Evolutionary conservation across 2,888 invertebrate species (phyloP), one percentile per base, ranked within the genome.

Genomic region (Lymantria dispar): DNA sequence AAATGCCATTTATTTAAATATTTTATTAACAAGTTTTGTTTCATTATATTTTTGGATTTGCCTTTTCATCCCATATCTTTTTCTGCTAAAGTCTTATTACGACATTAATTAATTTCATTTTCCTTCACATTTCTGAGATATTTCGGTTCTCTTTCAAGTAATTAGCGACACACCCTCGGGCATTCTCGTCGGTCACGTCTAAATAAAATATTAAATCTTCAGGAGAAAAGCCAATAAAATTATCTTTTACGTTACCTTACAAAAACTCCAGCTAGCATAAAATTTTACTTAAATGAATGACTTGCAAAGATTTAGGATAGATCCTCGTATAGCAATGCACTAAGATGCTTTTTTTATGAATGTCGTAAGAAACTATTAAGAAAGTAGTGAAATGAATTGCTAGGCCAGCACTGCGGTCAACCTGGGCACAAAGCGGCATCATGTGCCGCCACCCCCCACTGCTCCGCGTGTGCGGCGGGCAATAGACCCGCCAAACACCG

Each of bases 191-290:
- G 45, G 64, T 54, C 56, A 60, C 48, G 60, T 60, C 56, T 57
- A 60, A 66, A 58, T 57, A 49, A 72, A 72, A 76, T 70, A 72
- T 71, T 70, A 73, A 76, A 75, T 77, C 65, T 70, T 10, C 2
- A 33, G 10, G 33, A 10, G 33, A 33, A 33, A 33, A 33, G 33
- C 33, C 3, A 33, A 33, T 33, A 8, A 33, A 33, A 33, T 33
- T 33, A 33, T 8, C 33, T 33, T 33, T 33, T 33, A 10, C 3
- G 8, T 33, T 33, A 33, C 5, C 5, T 10, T 33, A 10, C 33
- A 8, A 8, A 7, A 33, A 10, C 33, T 33, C 33, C 1, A 7
- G 22, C 22, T 22, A 22, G 5, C 22, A 22, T 22, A 22, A 22
- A 22, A 22, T 22, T 22, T 3, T 22, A 22, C 2, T 22, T 22